These are phyloP conservation scores for Iphiclides podalirius DNA, from an alignment of 2,888 invertebrate species.

Conservation along the genomic window DNA sequence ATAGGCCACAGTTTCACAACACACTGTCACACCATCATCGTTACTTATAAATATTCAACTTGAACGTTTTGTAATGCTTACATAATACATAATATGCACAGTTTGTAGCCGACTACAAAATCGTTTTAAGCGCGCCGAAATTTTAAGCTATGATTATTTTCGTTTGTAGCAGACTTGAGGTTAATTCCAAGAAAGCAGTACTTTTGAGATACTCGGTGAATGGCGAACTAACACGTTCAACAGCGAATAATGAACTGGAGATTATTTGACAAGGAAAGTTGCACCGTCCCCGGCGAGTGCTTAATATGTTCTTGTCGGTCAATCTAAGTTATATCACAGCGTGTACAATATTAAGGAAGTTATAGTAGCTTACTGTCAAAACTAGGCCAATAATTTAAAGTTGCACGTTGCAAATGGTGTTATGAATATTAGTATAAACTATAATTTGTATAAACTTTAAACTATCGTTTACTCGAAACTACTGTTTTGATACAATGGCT, in stretches of 20 bases:
- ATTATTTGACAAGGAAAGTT: conserved; percentile 29
- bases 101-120: not conserved
- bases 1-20: conserved; percentile 26
- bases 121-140: not conserved
- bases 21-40: conserved; percentile 19
- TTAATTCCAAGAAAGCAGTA: conserved; percentile 20
- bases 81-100: conserved; percentile 2
- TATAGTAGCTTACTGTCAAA: conserved; percentile 4
- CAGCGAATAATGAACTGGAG: conserved; percentile 26
- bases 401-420: no score
- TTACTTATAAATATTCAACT: conserved; percentile 21
- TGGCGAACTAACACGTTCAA: conserved; percentile 12
- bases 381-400: not conserved
- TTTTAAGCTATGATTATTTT: not conserved
- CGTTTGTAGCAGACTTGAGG: not conserved
- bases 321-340: conserved; percentile 39
- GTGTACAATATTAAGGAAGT: conserved; percentile 20
- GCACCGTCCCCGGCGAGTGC: conserved; percentile 25
- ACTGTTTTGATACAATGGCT: no score
- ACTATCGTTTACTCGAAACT: no score
- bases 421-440: no score
- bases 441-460: no score
- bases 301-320: conserved; percentile 35
- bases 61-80: conserved; percentile 10
- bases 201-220: conserved; percentile 22